Evolutionary conservation across 2,888 invertebrate genomes (phyloP).

Genomic region (Temnothorax rugatulus): DNA sequence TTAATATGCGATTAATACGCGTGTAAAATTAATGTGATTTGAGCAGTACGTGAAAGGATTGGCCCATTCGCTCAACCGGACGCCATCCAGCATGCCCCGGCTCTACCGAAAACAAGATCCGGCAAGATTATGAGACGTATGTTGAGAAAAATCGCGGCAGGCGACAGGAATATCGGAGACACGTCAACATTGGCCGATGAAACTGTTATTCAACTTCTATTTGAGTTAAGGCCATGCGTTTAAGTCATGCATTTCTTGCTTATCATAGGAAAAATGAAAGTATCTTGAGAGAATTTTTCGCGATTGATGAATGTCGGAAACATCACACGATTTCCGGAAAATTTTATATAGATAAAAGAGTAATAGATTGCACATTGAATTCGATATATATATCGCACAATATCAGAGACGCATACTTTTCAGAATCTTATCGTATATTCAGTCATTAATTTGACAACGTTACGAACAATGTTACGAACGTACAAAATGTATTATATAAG

Average conservation of each 20-base stretch:
- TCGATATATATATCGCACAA: constrained; percentile 2
- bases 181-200: constrained; percentile 97
- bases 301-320: background rate
- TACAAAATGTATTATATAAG: constrained; percentile 18
- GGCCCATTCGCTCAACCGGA: constrained; percentile 99
- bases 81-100: constrained; percentile 96
- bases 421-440: background rate
- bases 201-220: constrained; percentile 93
- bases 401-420: background rate
- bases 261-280: constrained; percentile 6
- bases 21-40: constrained; percentile 9
- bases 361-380: constrained; percentile 16
- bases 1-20: background rate
- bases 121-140: constrained; percentile 99
- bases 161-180: constrained; percentile 96
- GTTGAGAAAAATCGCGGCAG: constrained; percentile 96
- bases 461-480: background rate
- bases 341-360: constrained; percentile 10
- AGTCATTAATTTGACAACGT: constrained; percentile 8
- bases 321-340: constrained; percentile 9
- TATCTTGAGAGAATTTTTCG: constrained; percentile 19
- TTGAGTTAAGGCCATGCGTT: constrained; percentile 89
- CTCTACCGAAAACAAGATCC: constrained; percentile 97
- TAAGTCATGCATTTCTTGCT: constrained; percentile 57
- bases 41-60: constrained; percentile 94